A percentile compares a stretch with the other conserved stretches of the same genome.
Evolutionary conservation across 1,140 invertebrate species (phyloP).

Genomic region (Ganaspis sp.): DNA sequence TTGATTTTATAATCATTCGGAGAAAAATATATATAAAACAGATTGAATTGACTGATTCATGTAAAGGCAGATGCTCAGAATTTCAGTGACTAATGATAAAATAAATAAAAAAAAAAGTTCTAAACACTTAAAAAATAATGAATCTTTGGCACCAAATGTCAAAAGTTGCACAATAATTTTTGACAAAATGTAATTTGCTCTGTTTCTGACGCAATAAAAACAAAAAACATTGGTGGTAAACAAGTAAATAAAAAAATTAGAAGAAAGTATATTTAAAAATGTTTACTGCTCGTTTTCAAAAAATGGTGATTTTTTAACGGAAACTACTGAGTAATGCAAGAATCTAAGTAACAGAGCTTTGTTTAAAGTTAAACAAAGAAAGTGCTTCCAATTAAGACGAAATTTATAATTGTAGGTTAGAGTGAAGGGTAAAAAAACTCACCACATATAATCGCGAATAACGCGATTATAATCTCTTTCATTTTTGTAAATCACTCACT

Average conservation of each 20-base stretch:
- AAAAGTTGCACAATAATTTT: neutral
- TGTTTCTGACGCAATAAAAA: neutral
- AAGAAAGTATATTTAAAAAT: neutral
- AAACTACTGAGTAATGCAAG: neutral
- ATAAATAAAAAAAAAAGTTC: neutral
- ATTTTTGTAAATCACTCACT: conserved; percentile 50
- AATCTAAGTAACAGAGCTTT: neutral
- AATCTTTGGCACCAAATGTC: neutral
- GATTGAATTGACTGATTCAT: neutral
- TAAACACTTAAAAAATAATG: neutral
- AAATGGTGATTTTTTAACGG: neutral
- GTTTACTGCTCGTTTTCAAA: neutral
- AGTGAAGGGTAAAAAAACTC: conserved; percentile 42
- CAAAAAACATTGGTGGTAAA: neutral
- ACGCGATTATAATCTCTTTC: conserved; percentile 64
- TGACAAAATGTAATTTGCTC: neutral
- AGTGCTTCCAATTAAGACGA: conserved; percentile 30
- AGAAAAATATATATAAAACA: neutral
- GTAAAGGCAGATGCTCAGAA: neutral
- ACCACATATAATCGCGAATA: conserved; percentile 69
- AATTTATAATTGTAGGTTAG: conserved; percentile 30
- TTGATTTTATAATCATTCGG: neutral
- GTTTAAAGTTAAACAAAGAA: conserved; percentile 43
- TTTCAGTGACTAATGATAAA: neutral
- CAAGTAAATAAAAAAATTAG: neutral